Conservation (phyloP, 1,140 invertebrate genomes). For the Cheumatopsyche charites region DNA sequence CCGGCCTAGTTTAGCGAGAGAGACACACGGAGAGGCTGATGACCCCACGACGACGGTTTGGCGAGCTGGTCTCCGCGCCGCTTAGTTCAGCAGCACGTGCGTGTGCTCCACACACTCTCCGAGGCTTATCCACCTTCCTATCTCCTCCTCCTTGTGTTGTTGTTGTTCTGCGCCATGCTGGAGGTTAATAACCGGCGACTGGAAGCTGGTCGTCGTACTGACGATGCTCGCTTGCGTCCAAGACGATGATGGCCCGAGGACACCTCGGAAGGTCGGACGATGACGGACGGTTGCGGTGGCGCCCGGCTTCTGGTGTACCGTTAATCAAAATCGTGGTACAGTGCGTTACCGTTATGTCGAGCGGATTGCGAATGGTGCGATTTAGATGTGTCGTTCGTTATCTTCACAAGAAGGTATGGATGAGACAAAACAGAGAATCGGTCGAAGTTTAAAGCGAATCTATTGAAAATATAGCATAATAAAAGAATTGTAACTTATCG, state of each 20-base stretch:
- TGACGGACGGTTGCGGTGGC: background rate
- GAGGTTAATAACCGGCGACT: background rate
- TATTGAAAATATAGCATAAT: too few relatives aligned
- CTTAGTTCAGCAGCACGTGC: slow-evolving; percentile 41
- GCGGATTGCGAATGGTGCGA: too few relatives aligned
- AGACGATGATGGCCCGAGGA: background rate
- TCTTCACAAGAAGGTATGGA: too few relatives aligned
- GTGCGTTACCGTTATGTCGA: too few relatives aligned
- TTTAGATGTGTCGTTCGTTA: too few relatives aligned
- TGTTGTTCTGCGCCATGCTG: background rate
- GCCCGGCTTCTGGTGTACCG: background rate
- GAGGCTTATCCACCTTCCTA: slow-evolving; percentile 12
- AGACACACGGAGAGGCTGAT: slow-evolving; percentile 40
- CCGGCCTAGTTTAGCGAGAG: slow-evolving; percentile 46
- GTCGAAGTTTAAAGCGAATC: too few relatives aligned
- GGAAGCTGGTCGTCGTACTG: background rate
- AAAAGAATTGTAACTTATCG: too few relatives aligned
- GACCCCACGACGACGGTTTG: slow-evolving; percentile 40
- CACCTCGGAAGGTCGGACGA: background rate
- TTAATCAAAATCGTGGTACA: too few relatives aligned
- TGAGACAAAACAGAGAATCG: too few relatives aligned
- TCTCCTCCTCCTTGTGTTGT: slow-evolving; percentile 8
- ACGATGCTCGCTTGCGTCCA: background rate
- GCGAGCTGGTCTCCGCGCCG: slow-evolving; percentile 37
- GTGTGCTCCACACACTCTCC: background rate